These are phyloP conservation scores for Triops longicaudatus DNA, from an alignment of 1,140 invertebrate genomes.

Conservation along the genomic window DNA sequence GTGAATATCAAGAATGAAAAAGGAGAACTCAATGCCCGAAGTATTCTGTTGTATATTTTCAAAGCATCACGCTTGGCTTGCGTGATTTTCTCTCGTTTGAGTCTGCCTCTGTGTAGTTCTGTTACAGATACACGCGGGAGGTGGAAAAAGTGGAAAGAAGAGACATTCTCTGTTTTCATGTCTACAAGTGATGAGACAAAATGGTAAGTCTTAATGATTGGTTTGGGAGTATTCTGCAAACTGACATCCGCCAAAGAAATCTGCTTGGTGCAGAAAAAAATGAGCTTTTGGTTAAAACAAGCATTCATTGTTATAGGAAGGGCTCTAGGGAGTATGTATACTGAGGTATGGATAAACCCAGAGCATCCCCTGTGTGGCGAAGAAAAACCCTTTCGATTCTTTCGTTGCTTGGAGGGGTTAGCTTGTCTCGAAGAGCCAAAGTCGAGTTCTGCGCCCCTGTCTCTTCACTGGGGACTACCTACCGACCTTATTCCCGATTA, in stretches of 20 bases:
- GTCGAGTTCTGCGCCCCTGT: not conserved
- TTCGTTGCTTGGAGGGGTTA: not conserved
- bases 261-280: too few species aligned
- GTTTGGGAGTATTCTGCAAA: too few species aligned
- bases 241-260: too few species aligned
- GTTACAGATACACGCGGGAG: not conserved
- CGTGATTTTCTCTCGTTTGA: not conserved
- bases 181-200: not conserved
- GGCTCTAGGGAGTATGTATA: too few species aligned
- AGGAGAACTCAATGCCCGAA: not conserved
- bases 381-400: not conserved
- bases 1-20: not conserved
- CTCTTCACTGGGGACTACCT: not conserved
- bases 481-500: not conserved
- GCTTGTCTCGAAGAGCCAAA: not conserved
- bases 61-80: not conserved
- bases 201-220: too few species aligned
- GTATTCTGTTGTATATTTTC: not conserved
- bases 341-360: too few species aligned
- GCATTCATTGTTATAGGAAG: too few species aligned
- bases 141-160: not conserved
- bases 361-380: not conserved
- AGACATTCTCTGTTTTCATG: not conserved
- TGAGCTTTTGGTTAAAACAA: too few species aligned
- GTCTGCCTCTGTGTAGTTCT: not conserved